Base-by-base conservation (phyloP, 2,888 invertebrate species). In the Chamaedrilus cognettii region DNA sequence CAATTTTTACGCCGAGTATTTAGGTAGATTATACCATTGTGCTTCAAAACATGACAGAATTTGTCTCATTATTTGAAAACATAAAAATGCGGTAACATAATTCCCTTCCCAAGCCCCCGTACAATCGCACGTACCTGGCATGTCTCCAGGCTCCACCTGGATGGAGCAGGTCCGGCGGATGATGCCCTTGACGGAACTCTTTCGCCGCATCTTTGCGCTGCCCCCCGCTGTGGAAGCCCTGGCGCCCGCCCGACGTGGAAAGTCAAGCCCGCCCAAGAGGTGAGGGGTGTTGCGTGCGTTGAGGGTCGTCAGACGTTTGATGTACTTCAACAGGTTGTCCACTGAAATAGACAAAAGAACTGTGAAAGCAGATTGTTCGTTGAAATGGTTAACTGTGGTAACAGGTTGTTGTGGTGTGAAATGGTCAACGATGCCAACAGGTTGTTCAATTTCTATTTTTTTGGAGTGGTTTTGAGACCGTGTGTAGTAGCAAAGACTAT, bases 141-240 rank as follows among this genome's bases (percentile, higher is more conserved):
- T 71, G 60, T 83, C 82, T 50, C 79, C 80, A 23, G 79, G 75
- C 63, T 85, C 94, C 5, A 94, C 91, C 79, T 93, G 93, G 72
- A 96, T 96, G 15, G 95, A 94, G 74, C 96, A 87, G 0, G 96
- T 96, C 82, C 96, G 92, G 85, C 93, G 92, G 68, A 96, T 94
- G 52, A 96, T 94, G 63, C 96, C 96, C 77, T 91, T 90, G 28
- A 96, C 91, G 0, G 80, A 79, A 32, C 75, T 70, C 52, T 67
- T 66, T 26, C 74, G 63, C 19, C 67, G 63, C 0, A 60, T 52
- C 23, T 52, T 60, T 1, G 19, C 31, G 15, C 58, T 57, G 11
- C 28, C 31, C 28, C 28, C 11, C 58, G 28, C 28, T 4, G 50
- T 34, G 1, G 19, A n/a, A 3, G 50, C 49, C 15, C 49, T 32